These are phyloP conservation scores for Crenichthys baileyi DNA, from an alignment of 2,797 vertebrate species.

Conservation along the genomic window DNA sequence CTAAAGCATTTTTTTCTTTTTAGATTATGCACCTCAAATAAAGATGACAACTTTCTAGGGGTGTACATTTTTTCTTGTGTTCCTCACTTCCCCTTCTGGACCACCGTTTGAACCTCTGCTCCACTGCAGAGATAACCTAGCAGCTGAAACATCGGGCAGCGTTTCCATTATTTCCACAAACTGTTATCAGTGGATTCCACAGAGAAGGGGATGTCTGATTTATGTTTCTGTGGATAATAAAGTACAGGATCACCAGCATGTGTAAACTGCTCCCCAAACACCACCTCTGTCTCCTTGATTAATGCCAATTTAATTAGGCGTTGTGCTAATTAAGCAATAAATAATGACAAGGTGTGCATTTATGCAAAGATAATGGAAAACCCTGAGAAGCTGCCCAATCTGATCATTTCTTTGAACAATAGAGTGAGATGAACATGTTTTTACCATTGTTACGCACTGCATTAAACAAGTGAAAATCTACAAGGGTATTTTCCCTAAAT, in stretches of 20 bases:
- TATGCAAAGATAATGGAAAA: constrained; percentile 79
- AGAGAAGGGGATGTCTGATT: constrained; percentile 69
- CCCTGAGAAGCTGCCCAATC: constrained; percentile 66
- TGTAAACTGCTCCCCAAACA: constrained; percentile 78
- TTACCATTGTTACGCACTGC: constrained; percentile 59
- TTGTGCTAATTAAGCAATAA: constrained; percentile 83
- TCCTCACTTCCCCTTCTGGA: background rate
- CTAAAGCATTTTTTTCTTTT: background rate
- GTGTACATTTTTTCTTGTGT: background rate
- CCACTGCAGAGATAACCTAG: constrained; percentile 12
- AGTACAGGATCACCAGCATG: constrained; percentile 81
- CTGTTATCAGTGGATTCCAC: constrained; percentile 75
- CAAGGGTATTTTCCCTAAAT: constrained; percentile 40
- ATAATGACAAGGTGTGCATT: constrained; percentile 83
- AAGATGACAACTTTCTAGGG: background rate
- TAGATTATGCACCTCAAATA: background rate
- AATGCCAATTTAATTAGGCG: constrained; percentile 84
- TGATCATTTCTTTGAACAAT: constrained; percentile 63
- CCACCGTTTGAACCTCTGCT: constrained; percentile 12
- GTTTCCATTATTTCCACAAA: constrained; percentile 18
- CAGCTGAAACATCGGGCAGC: background rate
- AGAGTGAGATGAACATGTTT: constrained; percentile 53
- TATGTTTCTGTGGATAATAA: constrained; percentile 79
- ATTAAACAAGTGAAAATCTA: constrained; percentile 49
- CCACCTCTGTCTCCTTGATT: constrained; percentile 82